Percentiles rank a stretch among this genome's conserved stretches.
These are phyloP conservation scores for Electrophaes corylata DNA, from an alignment of 2,888 invertebrate species.

Conservation along the genomic window DNA sequence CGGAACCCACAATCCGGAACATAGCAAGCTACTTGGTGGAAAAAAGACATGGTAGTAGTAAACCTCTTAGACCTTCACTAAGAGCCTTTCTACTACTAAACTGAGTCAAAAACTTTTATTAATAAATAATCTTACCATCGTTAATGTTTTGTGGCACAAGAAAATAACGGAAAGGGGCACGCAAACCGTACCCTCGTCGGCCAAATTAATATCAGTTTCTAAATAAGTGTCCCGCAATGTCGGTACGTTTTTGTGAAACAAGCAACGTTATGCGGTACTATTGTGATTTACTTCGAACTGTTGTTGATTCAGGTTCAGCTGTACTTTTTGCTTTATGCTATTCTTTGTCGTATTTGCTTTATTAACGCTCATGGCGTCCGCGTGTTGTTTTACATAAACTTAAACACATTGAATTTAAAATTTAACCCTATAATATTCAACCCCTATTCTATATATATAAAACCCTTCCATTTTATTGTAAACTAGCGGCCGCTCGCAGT, in stretches of 20 bases:
- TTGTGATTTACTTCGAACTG: constrained; percentile 33
- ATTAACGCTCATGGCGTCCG: too few species aligned
- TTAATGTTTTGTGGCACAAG: constrained; percentile 35
- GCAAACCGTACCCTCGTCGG: constrained; percentile 67
- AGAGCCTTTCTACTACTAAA: too few species aligned
- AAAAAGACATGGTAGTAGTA: too few species aligned
- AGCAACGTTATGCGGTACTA: constrained; percentile 42
- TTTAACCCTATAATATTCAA: too few species aligned
- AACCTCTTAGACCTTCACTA: too few species aligned
- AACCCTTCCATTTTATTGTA: too few species aligned
- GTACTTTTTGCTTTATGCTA: constrained; percentile 30
- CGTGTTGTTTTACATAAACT: neutral
- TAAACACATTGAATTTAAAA: neutral
- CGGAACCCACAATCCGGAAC: too few species aligned
- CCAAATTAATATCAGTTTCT: constrained; percentile 77
- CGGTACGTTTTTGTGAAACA: constrained; percentile 56
- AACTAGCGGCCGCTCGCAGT: too few species aligned
- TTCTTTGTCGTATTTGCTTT: constrained; percentile 10
- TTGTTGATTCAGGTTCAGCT: constrained; percentile 26
- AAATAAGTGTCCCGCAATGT: constrained; percentile 71
- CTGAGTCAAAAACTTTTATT: neutral
- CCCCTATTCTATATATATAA: too few species aligned
- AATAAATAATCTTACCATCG: constrained; percentile 6
- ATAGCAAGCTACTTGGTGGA: neutral
- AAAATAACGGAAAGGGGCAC: constrained; percentile 57